Conservation (phyloP, 92 coral and sea anemone species). For the Epizoanthus illoricatus region DNA sequence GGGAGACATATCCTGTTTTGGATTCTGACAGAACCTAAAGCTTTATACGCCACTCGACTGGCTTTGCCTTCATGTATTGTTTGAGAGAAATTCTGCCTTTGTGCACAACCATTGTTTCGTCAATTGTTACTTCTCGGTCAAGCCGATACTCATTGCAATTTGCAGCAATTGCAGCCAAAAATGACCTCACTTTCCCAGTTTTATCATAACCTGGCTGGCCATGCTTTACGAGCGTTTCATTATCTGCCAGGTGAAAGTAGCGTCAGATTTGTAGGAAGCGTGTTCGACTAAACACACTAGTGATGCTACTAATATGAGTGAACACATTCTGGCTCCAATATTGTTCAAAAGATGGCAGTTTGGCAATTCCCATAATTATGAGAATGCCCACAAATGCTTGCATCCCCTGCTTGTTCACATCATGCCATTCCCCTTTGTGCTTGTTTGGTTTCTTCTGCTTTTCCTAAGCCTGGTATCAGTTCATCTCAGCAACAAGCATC, state of each 20-base stretch:
- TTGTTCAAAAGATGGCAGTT: constrained; percentile 6
- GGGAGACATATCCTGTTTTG: constrained; percentile 54
- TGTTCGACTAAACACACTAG: constrained; percentile 11
- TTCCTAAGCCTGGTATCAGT: constrained; percentile 19
- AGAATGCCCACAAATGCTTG: constrained; percentile 22
- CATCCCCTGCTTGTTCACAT: constrained; percentile 21
- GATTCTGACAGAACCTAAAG: constrained; percentile 58
- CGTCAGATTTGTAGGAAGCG: constrained; percentile 28
- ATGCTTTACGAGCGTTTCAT: background rate
- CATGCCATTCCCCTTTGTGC: constrained; percentile 20
- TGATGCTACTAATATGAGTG: constrained; percentile 16
- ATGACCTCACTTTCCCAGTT: background rate
- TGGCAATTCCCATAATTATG: constrained; percentile 21
- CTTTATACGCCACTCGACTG: constrained; percentile 55
- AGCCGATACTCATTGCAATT: constrained; percentile 26
- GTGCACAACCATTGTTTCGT: constrained; percentile 63
- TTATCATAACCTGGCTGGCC: constrained; percentile 20
- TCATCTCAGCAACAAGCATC: constrained; percentile 14
- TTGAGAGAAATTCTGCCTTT: constrained; percentile 48
- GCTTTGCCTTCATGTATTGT: constrained; percentile 55
- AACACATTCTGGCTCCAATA: background rate
- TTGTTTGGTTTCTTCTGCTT: constrained; percentile 20
- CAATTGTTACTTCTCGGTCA: constrained; percentile 36
- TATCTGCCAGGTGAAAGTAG: constrained; percentile 13
- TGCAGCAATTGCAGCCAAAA: background rate